Percentiles rank a stretch among this genome's conserved stretches.
Conservation (phyloP, 2,797 vertebrate genomes). For the Esox masquinongy region DNA sequence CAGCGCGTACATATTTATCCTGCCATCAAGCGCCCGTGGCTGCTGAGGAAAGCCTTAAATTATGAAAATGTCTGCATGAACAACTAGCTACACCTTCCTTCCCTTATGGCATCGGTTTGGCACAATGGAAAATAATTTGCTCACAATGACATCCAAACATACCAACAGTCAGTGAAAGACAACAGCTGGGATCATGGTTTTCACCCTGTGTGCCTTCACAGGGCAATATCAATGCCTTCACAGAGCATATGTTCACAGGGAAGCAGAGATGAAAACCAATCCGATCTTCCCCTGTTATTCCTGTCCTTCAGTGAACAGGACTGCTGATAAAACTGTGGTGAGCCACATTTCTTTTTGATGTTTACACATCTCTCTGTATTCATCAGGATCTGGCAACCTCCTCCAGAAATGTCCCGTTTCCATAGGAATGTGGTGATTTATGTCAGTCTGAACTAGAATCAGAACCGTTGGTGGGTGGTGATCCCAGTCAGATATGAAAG, state of each 20-base stretch:
- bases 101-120: neutral
- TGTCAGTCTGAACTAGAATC: conserved; percentile 28
- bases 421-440: conserved; percentile 36
- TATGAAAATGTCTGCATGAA: conserved; percentile 65
- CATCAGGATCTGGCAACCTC: conserved; percentile 15
- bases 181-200: neutral
- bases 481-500: conserved; percentile 34
- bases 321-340: neutral
- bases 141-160: neutral
- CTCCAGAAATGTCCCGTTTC: conserved; percentile 10
- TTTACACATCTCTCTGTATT: conserved; percentile 12
- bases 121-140: neutral
- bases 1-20: conserved; percentile 59
- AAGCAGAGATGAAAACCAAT: neutral
- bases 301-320: conserved; percentile 1
- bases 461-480: conserved; percentile 12
- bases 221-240: too few relatives aligned
- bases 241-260: neutral
- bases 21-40: conserved; percentile 37
- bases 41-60: conserved; percentile 61
- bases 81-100: conserved; percentile 50
- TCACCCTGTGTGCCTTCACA: neutral
- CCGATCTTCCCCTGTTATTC: neutral
- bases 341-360: neutral
- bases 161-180: neutral